Base-by-base conservation (phyloP, 2,888 invertebrate species). In the Caenorhabditis japonica region DNA sequence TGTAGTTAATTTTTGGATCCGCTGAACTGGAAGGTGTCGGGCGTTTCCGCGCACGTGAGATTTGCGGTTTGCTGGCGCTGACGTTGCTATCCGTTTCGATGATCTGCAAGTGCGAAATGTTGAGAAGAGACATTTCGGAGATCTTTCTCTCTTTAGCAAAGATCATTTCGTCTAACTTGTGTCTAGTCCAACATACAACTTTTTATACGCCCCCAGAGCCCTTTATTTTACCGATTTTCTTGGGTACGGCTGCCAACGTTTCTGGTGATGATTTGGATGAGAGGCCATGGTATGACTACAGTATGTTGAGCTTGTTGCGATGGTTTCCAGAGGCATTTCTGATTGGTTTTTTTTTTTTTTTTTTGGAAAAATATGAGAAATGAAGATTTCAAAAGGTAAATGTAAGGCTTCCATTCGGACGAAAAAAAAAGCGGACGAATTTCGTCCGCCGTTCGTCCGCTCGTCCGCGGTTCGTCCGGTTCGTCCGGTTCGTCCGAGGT, bases 1-100 rank as follows among this genome's bases (percentile, higher is more conserved):
- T 81, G 52, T 77, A 82, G 15, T 49, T 52, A 27, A 77, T 68
- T 27, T 62, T 69, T n/a, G 62, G 56, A 21, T 75, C 74, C 3
- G 74, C 69, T 0, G 68, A 61, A 33, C 52, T 69, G 10, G 74
- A 58, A 4, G 74, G 74, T 3, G 74, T 74, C 23, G 74, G 69
- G 4, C 74, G 25, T 41, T 74, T 74, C 2, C 74, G 55, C 10
- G 49, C 34, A 5, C 60, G 49, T 1, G 43, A 3, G 8, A 55
- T n/a, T n/a, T n/a, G n/a, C n/a, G n/a, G n/a, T n/a, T n/a, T n/a
- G n/a, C n/a, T n/a, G n/a, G n/a, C n/a, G n/a, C n/a, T n/a, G n/a
- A n/a, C n/a, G n/a, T 38, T 38, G 25, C 53, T 34, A 3, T 61
- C 73, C n/a, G 46, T 61, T 60, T 73, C 73, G 27, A 73, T 73